These are phyloP conservation scores for Drosophila sordidula DNA, from an alignment of 2,888 invertebrate genomes.

Conservation along the genomic window DNA sequence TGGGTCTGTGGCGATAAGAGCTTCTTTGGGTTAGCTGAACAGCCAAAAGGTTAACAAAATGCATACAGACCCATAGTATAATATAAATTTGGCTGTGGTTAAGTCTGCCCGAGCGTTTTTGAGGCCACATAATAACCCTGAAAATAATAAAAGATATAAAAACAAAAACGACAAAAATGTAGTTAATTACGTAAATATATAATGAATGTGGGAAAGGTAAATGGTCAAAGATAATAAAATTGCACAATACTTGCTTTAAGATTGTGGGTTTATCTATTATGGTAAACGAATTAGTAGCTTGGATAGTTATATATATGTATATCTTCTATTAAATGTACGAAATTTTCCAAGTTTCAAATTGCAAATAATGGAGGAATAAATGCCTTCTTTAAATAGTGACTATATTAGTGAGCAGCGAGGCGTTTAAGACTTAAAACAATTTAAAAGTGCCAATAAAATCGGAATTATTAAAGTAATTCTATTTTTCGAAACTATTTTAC, in stretches of 20 bases:
- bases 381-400: neutral
- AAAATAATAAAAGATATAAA: conserved; percentile 11
- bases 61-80: conserved; percentile 77
- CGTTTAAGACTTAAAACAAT: too few relatives aligned
- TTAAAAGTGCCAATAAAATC: too few relatives aligned
- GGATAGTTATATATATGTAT: neutral
- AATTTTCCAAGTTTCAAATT: neutral
- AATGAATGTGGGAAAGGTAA: conserved; percentile 12
- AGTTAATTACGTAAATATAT: conserved; percentile 26
- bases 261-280: conserved; percentile 31
- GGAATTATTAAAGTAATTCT: too few relatives aligned
- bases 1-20: conserved; percentile 64
- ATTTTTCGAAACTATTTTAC: too few relatives aligned
- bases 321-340: neutral
- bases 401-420: too few relatives aligned
- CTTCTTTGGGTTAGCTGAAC: neutral
- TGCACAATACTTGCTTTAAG: conserved; percentile 7
- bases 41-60: neutral
- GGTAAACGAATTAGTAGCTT: conserved; percentile 1
- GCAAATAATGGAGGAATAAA: neutral
- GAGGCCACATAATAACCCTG: conserved; percentile 86
- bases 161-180: conserved; percentile 4
- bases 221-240: conserved; percentile 28
- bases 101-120: conserved; percentile 85
- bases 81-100: conserved; percentile 84